Conservation (phyloP, 2,113 vertebrate species). For the Tychaedon coryphoeus region DNA sequence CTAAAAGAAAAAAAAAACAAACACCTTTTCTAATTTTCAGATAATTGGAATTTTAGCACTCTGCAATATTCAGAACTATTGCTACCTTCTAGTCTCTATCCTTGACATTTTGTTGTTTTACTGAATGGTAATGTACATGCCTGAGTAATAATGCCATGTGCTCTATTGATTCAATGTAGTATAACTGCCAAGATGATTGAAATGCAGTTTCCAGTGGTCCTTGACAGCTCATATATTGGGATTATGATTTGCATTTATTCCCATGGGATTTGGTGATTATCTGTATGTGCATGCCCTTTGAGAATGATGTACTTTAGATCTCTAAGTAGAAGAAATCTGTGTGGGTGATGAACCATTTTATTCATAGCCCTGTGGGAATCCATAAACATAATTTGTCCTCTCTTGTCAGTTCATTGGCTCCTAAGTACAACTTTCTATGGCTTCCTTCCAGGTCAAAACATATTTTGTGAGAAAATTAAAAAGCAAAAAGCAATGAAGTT, state of each 20-base stretch:
- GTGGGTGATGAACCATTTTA: constrained; percentile 39
- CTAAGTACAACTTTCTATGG: not conserved
- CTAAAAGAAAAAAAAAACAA: not conserved
- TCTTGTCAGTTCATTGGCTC: not conserved
- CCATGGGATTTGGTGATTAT: not conserved
- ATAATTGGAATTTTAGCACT: not conserved
- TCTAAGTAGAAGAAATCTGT: constrained; percentile 11
- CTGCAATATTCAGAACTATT: not conserved
- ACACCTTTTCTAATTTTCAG: not conserved
- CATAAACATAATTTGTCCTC: constrained; percentile 44
- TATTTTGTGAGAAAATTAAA: constrained; percentile 16
- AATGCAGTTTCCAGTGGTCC: not conserved
- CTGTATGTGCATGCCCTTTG: not conserved
- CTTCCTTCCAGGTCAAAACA: not conserved
- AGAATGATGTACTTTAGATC: constrained; percentile 16
- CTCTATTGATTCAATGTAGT: not conserved
- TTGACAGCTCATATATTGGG: not conserved
- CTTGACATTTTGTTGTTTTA: not conserved
- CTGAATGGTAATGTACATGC: not conserved
- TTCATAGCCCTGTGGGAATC: constrained; percentile 11
- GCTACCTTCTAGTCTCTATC: not conserved
- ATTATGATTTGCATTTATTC: constrained; percentile 23
- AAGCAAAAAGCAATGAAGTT: not conserved
- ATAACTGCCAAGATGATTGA: constrained; percentile 9
- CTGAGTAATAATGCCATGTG: not conserved